These are phyloP conservation scores for Plagodis pulveraria DNA, from an alignment of 2,888 invertebrate species.

Conservation along the genomic window DNA sequence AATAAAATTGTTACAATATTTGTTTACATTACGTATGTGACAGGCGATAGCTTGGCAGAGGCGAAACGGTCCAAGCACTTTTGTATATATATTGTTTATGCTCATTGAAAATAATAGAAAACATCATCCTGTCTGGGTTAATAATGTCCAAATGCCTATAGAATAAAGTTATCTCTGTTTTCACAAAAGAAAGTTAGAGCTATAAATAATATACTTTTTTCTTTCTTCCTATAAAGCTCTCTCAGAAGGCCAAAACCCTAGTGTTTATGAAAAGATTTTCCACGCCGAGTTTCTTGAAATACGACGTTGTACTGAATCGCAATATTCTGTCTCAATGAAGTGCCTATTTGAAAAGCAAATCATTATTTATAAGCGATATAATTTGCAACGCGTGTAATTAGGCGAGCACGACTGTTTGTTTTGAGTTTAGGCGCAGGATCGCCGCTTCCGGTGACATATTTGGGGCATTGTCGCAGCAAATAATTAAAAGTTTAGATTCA, in stretches of 20 bases:
- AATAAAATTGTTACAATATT: too few relatives aligned
- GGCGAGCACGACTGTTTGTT: slow-evolving; percentile 32
- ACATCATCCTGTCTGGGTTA: slow-evolving; percentile 41
- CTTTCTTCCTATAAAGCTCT: slow-evolving; percentile 42
- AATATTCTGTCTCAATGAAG: slow-evolving; percentile 5
- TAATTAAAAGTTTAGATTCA: slow-evolving; percentile 74
- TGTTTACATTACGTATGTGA: too few relatives aligned
- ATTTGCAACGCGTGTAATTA: slow-evolving; percentile 34
- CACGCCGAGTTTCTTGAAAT: slow-evolving; percentile 41
- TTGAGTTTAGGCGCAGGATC: slow-evolving; percentile 31
- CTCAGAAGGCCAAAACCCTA: slow-evolving; percentile 36
- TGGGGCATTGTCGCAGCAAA: slow-evolving; percentile 55
- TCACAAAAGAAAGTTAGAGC: slow-evolving; percentile 42
- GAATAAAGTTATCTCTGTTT: slow-evolving; percentile 38
- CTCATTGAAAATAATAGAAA: slow-evolving; percentile 45
- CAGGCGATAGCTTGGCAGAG: too few relatives aligned
- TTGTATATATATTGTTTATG: too few relatives aligned
- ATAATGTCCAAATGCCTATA: slow-evolving; percentile 46
- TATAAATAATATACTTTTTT: slow-evolving; percentile 26
- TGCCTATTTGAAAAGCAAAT: slow-evolving; percentile 21
- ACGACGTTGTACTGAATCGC: slow-evolving; percentile 26
- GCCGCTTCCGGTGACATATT: slow-evolving; percentile 50
- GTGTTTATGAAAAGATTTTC: slow-evolving; percentile 59
- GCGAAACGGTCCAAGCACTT: too few relatives aligned
- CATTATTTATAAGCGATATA: slow-evolving; percentile 30